These are phyloP conservation scores for Leucophenga maculata DNA, from an alignment of 2,888 invertebrate genomes.

Conservation along the genomic window DNA sequence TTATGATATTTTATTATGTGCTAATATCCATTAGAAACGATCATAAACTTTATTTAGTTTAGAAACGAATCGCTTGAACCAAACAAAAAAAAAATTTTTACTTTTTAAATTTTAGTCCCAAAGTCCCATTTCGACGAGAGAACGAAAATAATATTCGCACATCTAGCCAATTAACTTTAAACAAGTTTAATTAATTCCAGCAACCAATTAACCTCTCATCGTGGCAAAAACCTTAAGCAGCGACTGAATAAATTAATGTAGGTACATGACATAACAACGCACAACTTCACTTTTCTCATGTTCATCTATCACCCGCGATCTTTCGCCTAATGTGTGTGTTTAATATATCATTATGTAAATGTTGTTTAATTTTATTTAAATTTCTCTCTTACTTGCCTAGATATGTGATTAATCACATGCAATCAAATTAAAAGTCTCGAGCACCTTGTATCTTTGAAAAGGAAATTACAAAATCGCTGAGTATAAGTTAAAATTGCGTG, in stretches of 20 bases:
- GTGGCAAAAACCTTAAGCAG: not conserved
- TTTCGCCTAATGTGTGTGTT: not conserved
- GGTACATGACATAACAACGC: constrained; percentile 1
- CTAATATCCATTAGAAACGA: too few species aligned
- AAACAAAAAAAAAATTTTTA: too few species aligned
- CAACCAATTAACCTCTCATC: not conserved
- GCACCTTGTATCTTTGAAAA: not conserved
- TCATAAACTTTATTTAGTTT: too few species aligned
- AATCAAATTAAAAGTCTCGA: too few species aligned
- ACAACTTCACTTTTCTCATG: not conserved
- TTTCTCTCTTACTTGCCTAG: not conserved
- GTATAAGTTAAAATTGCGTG: too few species aligned
- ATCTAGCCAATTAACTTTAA: too few species aligned
- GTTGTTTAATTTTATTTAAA: constrained; percentile 4
- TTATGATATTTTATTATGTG: too few species aligned
- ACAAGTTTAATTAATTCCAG: not conserved
- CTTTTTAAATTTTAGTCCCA: too few species aligned
- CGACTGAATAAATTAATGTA: not conserved
- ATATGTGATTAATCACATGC: too few species aligned
- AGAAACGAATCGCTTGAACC: too few species aligned
- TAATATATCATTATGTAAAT: constrained; percentile 7
- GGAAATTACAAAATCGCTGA: not conserved
- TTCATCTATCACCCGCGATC: not conserved
- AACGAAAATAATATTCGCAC: too few species aligned
- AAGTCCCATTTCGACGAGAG: too few species aligned